Percentiles rank a stretch among this genome's conserved stretches.
phyloP scores from a whole-genome alignment of 1,140 invertebrate genomes.

The Musca domestica region DNA sequence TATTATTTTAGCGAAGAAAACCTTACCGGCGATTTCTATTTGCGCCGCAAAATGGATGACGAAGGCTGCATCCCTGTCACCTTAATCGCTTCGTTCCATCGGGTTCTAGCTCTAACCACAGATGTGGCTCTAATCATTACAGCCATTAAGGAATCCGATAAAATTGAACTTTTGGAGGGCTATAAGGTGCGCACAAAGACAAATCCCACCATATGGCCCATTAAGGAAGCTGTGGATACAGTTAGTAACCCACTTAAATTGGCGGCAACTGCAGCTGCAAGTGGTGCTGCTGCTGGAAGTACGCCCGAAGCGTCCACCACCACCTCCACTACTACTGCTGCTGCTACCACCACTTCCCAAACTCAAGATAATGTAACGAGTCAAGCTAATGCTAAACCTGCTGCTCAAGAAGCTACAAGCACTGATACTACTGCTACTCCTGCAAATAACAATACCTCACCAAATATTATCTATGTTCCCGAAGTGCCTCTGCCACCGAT shows the following conservation, averaged over 20 bases:
- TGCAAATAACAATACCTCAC: constrained; percentile 24
- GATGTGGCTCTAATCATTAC: constrained; percentile 81
- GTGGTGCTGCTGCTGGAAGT: background rate
- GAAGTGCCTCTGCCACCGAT: constrained; percentile 42
- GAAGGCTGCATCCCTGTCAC: constrained; percentile 91
- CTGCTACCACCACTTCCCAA: background rate
- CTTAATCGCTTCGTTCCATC: constrained; percentile 93
- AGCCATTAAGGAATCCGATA: constrained; percentile 77
- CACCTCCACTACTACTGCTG: background rate
- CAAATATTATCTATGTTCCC: background rate
- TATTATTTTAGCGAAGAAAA: constrained; percentile 99
- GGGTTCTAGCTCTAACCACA: constrained; percentile 83
- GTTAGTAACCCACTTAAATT: constrained; percentile 25
- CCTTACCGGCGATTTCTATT: constrained; percentile 91
- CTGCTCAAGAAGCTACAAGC: background rate
- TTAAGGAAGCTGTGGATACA: constrained; percentile 60
- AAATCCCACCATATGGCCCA: constrained; percentile 84
- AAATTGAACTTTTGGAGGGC: constrained; percentile 76
- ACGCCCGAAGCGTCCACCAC: background rate
- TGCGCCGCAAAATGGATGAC: constrained; percentile 93
- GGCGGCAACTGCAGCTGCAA: constrained; percentile 24
- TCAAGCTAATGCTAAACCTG: background rate
- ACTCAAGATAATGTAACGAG: background rate
- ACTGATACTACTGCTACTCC: constrained; percentile 20
- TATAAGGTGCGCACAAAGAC: constrained; percentile 78